Base-by-base conservation (phyloP, 2,797 vertebrate species). In the Pangasius mekongensis region DNA sequence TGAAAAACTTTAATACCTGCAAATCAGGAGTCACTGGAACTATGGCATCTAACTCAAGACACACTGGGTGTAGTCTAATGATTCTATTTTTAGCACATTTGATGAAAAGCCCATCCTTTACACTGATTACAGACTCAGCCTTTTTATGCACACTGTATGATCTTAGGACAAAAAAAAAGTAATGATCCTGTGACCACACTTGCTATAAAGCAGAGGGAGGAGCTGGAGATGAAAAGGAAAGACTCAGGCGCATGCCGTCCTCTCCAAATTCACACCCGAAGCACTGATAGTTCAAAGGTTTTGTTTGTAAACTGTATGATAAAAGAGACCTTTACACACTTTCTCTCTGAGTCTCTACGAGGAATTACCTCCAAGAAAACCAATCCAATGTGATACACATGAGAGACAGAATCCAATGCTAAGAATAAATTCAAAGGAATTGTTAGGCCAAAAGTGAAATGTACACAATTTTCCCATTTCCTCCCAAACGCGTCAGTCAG, bases 41-140 rank as follows among this genome's bases (percentile, higher is more conserved):
- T 3, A 1, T 52, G 5, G 27, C 64, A 84, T 52, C 7, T 24
- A 30, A 9, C 18, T 20, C 22, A 22, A 84, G 62, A 67, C 16
- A 69, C 20, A 14, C n/a, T 20, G 80, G 80, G 56, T 60, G 86
- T 73, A 87, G 39, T 74, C 66, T 84, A 84, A 69, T 88, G 87
- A 52, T 18, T 20, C 22, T 13, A 0, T 47, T 47, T 74, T 74
- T 47, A 56, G 43, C 60, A 83, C 56, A 84, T 84, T 66, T 74
- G 1, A 39, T 22, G 58, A 82, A 86, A 86, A 62, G 54, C 76
- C 76, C 54, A 16, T 60, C 62, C 74, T 88, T 81, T 62, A 67
- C 49, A 9, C 74, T 85, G 84, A 89, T 89, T 86, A 89, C 39
- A 89, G 84, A 74, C 77, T 81, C 47, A 30, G 39, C 36, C 60